Conservation (phyloP, 2,888 invertebrate species). For the Neria commutata region DNA sequence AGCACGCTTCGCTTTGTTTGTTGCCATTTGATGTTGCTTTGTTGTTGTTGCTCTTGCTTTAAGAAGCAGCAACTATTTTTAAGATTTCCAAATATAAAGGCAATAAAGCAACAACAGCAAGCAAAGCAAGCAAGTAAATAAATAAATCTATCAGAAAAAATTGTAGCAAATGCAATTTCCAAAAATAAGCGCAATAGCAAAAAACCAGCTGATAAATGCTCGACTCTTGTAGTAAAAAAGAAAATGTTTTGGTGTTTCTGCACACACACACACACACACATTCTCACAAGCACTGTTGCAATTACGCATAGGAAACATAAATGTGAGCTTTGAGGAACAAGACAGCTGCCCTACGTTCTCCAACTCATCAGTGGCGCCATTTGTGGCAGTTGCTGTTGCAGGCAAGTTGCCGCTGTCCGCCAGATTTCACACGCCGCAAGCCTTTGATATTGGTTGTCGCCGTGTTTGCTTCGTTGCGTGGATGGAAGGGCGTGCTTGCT, state of each 20-base stretch:
- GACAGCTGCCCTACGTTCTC: too few species aligned
- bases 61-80: neutral
- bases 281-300: neutral
- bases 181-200: constrained; percentile 41
- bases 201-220: constrained; percentile 49
- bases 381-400: too few species aligned
- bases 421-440: too few species aligned
- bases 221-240: neutral
- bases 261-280: neutral
- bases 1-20: too few species aligned
- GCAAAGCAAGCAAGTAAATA: neutral
- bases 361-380: too few species aligned
- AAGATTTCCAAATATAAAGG: neutral
- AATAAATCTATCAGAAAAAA: too few species aligned
- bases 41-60: neutral
- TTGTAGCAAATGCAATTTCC: constrained; percentile 2
- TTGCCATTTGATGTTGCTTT: neutral
- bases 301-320: too few species aligned
- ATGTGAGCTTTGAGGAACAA: too few species aligned
- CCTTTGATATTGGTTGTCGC: too few species aligned
- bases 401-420: too few species aligned
- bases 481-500: neutral
- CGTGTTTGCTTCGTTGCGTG: too few species aligned
- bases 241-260: neutral
- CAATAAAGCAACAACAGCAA: neutral